Evolutionary conservation across 2,113 vertebrate genomes (phyloP).

Genomic region (Mormoops blainvillei): DNA sequence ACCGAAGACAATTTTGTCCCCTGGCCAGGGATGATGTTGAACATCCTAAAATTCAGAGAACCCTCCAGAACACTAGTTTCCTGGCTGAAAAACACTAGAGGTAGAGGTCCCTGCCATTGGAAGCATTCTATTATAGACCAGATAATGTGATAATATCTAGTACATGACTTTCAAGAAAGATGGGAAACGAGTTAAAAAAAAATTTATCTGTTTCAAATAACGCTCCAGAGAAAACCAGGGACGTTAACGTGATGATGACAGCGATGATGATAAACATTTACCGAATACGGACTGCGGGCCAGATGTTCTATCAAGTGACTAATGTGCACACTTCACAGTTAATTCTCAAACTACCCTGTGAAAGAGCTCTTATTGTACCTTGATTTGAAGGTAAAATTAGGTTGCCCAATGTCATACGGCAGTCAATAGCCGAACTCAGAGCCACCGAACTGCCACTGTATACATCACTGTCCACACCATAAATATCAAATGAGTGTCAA

Average conservation of each 20-base stretch:
- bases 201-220: background rate
- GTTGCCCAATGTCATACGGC: background rate
- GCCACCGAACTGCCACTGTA: background rate
- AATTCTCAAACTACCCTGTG: background rate
- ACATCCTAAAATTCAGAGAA: background rate
- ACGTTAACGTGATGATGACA: background rate
- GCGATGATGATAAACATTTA: background rate
- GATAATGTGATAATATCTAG: background rate
- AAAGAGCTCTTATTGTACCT: background rate
- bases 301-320: background rate
- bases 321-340: background rate
- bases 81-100: background rate
- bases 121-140: background rate
- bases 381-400: background rate
- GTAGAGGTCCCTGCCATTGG: background rate
- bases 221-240: background rate
- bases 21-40: background rate
- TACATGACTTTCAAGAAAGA: background rate
- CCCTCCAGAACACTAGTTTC: background rate
- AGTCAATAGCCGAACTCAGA: background rate
- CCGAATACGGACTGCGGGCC: background rate
- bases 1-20: background rate
- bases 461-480: background rate
- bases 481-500: background rate
- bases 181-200: background rate